Conservation (phyloP, 2,797 vertebrate species). For the Liasis olivaceus region DNA sequence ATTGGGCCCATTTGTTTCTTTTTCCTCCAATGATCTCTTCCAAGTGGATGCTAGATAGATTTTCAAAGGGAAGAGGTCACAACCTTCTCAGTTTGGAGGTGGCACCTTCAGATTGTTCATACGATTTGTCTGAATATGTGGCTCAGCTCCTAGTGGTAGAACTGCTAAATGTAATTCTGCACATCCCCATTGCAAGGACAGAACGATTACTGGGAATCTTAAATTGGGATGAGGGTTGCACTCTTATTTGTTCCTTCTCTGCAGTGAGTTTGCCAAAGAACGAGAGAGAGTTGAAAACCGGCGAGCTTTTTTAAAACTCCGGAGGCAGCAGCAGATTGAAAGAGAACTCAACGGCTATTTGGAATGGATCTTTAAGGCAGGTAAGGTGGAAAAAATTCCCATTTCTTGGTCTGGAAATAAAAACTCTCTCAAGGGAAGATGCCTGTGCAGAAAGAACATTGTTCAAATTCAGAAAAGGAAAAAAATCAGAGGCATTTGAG, state of each 20-base stretch:
- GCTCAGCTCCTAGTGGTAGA: background rate
- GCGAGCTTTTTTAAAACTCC: constrained; percentile 92
- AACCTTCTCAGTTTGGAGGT: background rate
- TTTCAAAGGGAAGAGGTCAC: background rate
- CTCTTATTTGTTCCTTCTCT: background rate
- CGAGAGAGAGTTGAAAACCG: constrained; percentile 94
- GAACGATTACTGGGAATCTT: background rate
- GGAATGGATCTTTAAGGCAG: constrained; percentile 98
- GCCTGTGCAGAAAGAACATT: too few species aligned
- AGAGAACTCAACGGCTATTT: constrained; percentile 93
- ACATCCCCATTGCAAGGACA: background rate
- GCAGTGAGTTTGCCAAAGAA: constrained; percentile 94
- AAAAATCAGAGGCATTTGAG: too few species aligned
- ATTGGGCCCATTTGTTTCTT: too few species aligned
- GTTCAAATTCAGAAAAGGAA: too few species aligned
- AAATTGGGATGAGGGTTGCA: background rate
- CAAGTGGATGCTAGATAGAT: too few species aligned
- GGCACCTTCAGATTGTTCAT: background rate
- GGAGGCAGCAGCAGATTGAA: constrained; percentile 96
- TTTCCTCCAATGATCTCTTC: background rate
- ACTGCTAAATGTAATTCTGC: background rate
- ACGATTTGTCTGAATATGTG: too few species aligned
- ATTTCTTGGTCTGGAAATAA: too few species aligned
- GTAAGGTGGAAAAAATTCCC: constrained; percentile 57
- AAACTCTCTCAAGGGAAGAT: too few species aligned